phyloP scores from a whole-genome alignment of 2,888 invertebrate species.

The Drosophila prolongata region DNA sequence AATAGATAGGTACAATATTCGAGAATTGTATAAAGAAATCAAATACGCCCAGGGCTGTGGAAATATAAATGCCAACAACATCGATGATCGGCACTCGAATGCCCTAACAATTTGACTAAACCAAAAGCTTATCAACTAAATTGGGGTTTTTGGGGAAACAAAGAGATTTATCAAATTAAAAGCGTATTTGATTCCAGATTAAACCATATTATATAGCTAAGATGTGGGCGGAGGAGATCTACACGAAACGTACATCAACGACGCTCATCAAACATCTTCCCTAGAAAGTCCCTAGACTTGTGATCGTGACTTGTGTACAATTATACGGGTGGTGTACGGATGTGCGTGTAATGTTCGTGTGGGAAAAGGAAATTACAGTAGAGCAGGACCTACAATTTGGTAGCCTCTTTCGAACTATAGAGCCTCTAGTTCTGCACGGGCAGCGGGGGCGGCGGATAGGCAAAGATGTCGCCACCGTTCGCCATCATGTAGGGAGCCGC shows the following conservation, averaged over 20 bases:
- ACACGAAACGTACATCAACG: constrained; percentile 46
- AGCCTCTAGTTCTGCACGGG: constrained; percentile 83
- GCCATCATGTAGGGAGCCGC: constrained; percentile 63
- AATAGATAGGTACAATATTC: constrained; percentile 58
- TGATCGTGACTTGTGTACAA: constrained; percentile 24
- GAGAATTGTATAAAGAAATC: constrained; percentile 69
- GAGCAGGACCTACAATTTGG: constrained; percentile 57
- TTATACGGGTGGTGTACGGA: constrained; percentile 25
- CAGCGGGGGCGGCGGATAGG: constrained; percentile 84
- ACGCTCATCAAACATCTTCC: constrained; percentile 29
- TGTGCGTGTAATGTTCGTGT: constrained; percentile 25
- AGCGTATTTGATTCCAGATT: constrained; percentile 77
- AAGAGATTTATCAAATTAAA: constrained; percentile 51
- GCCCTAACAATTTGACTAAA: constrained; percentile 51
- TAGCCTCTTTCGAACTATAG: constrained; percentile 48
- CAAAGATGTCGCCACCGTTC: constrained; percentile 77
- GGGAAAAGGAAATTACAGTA: constrained; percentile 65
- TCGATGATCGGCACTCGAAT: constrained; percentile 46
- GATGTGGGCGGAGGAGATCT: constrained; percentile 75
- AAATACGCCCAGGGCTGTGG: constrained; percentile 66
- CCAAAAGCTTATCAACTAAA: constrained; percentile 54
- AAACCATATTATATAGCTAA: constrained; percentile 77
- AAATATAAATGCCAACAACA: constrained; percentile 59
- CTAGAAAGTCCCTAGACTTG: constrained; percentile 8
- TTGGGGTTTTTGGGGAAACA: constrained; percentile 15